A percentile compares a stretch with the other conserved stretches of the same genome.
These are phyloP conservation scores for Columba livia DNA, from an alignment of 2,113 vertebrate genomes.

Conservation along the genomic window DNA sequence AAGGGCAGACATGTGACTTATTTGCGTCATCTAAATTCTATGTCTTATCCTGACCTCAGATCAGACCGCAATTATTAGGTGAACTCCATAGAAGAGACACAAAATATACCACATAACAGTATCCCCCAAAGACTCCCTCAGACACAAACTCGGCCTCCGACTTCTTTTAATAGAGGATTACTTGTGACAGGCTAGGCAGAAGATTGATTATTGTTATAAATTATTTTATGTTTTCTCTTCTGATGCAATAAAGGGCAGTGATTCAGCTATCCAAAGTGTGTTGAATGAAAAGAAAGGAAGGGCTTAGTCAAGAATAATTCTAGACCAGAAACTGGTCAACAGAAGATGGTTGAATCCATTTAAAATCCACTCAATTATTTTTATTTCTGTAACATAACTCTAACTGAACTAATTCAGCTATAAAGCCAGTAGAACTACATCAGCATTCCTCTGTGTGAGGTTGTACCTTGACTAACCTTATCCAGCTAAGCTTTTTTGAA, in stretches of 20 bases:
- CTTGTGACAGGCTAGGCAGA: neutral
- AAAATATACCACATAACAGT: neutral
- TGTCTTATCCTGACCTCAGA: neutral
- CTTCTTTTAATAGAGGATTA: neutral
- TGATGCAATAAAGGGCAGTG: neutral
- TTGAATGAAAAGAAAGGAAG: neutral
- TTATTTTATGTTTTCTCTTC: neutral
- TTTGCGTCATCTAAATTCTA: neutral
- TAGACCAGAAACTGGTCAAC: neutral
- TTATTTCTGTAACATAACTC: neutral
- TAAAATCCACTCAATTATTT: neutral
- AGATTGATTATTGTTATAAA: conserved; percentile 6
- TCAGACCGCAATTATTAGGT: neutral
- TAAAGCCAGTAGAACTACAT: neutral
- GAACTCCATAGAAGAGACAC: neutral
- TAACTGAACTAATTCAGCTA: neutral
- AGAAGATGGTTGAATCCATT: neutral
- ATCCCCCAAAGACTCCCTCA: neutral
- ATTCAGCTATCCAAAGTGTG: neutral
- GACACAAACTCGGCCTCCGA: neutral
- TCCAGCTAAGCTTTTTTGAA: neutral
- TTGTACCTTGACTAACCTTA: neutral
- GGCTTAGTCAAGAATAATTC: neutral
- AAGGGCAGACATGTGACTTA: neutral
- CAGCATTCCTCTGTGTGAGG: neutral